These are phyloP conservation scores for Busseola fusca DNA, from an alignment of 2,888 invertebrate genomes.

Conservation along the genomic window DNA sequence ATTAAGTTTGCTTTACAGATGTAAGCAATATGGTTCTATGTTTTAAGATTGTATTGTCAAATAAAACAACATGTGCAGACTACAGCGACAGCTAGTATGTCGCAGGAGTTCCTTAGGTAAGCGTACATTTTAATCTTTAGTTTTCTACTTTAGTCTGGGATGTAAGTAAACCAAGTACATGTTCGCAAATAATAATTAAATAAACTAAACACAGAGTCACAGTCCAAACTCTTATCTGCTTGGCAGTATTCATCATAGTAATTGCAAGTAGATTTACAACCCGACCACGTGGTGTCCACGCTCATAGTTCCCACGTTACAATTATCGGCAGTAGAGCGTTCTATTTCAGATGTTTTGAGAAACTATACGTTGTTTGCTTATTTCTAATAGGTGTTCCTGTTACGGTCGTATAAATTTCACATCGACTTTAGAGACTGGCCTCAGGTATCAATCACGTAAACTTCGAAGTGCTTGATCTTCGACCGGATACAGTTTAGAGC, in stretches of 20 bases:
- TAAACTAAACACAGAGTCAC: slow-evolving; percentile 15
- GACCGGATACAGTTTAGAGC: not conserved
- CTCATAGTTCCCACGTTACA: slow-evolving; percentile 4
- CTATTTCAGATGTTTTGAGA: slow-evolving; percentile 27
- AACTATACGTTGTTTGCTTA: slow-evolving; percentile 11
- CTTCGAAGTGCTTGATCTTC: not conserved
- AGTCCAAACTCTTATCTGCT: slow-evolving; percentile 15
- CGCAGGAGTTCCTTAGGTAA: not conserved
- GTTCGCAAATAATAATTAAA: not conserved
- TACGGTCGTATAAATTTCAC: not conserved
- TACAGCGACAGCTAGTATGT: not conserved
- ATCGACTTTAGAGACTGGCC: not conserved
- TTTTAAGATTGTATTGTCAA: not conserved
- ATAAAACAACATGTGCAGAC: not conserved
- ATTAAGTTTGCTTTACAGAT: slow-evolving; percentile 21
- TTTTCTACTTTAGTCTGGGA: slow-evolving; percentile 1
- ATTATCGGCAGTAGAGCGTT: slow-evolving; percentile 9
- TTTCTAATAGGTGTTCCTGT: slow-evolving; percentile 9
- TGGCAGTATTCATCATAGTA: not conserved
- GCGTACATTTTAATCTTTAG: no score
- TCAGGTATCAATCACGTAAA: not conserved
- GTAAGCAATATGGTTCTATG: slow-evolving; percentile 2
- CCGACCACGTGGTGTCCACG: slow-evolving; percentile 4
- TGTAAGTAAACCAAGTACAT: slow-evolving; percentile 4
- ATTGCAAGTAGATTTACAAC: slow-evolving; percentile 7